These are phyloP conservation scores for Uropsilus gracilis DNA, from an alignment of 2,113 vertebrate species.

Conservation along the genomic window DNA sequence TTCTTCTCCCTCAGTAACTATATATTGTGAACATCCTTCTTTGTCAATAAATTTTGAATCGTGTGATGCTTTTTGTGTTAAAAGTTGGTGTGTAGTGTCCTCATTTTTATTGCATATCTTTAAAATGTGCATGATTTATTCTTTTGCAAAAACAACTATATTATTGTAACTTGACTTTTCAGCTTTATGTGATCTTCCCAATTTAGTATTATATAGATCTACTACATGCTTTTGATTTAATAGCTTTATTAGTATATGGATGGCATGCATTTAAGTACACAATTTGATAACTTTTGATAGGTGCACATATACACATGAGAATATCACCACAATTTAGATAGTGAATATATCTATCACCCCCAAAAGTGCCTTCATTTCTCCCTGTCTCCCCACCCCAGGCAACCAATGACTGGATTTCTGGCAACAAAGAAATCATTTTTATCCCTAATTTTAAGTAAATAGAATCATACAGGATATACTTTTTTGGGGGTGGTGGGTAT, in stretches of 20 bases:
- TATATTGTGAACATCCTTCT: conserved; percentile 29
- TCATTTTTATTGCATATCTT: conserved; percentile 35
- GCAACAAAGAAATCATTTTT: neutral
- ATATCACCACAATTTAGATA: neutral
- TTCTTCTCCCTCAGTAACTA: neutral
- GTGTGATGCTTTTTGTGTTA: neutral
- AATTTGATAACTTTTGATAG: neutral
- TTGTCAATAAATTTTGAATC: conserved; percentile 61
- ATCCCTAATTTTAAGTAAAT: conserved; percentile 27
- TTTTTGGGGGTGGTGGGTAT: neutral
- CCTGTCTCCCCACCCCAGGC: neutral
- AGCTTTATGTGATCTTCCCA: neutral
- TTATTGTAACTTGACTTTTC: neutral
- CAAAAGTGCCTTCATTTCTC: neutral
- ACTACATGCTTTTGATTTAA: neutral
- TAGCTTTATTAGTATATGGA: conserved; percentile 12
- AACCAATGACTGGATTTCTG: neutral
- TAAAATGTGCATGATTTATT: neutral
- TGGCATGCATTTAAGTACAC: neutral
- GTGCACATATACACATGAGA: neutral
- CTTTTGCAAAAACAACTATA: neutral
- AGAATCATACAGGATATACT: neutral
- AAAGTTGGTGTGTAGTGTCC: neutral
- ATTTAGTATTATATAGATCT: conserved; percentile 14
- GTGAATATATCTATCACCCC: neutral